Evolutionary conservation across 2,113 vertebrate genomes (phyloP).

Genomic region (Scortum barcoo): DNA sequence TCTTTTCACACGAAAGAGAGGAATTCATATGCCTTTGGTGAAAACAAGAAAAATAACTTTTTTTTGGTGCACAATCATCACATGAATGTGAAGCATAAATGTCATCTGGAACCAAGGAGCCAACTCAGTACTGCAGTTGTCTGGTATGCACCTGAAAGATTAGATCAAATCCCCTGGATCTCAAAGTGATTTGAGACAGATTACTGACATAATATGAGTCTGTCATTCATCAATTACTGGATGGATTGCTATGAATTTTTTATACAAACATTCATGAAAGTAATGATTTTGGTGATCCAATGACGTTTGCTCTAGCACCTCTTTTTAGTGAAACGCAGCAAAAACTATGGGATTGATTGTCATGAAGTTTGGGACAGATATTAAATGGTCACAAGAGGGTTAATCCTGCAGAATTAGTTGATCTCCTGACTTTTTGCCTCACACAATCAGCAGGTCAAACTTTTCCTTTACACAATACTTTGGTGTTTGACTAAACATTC

Average conservation of each 20-base stretch:
- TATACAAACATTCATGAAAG: not conserved
- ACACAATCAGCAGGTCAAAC: not conserved
- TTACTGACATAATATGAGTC: not conserved
- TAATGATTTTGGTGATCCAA: no score
- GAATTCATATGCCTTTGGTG: not conserved
- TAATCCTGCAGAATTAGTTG: not conserved
- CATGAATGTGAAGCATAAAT: not conserved
- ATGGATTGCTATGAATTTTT: not conserved
- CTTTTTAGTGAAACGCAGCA: not conserved
- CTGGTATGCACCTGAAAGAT: not conserved
- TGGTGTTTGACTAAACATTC: not conserved
- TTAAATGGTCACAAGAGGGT: not conserved
- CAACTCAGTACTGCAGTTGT: constrained; percentile 1
- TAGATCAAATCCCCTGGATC: not conserved
- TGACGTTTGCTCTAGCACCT: no score
- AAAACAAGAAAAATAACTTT: constrained; percentile 5
- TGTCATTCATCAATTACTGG: not conserved
- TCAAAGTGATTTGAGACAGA: not conserved
- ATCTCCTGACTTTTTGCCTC: not conserved
- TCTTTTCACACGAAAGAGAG: constrained; percentile 16
- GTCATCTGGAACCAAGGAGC: not conserved
- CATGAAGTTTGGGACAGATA: not conserved
- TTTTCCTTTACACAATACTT: not conserved
- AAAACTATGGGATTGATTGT: not conserved
- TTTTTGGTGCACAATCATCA: not conserved